Percentiles rank a stretch among this genome's conserved stretches.
Evolutionary conservation across 2,113 vertebrate species (phyloP).

Genomic region (Neodontobutis hainanensis): DNA sequence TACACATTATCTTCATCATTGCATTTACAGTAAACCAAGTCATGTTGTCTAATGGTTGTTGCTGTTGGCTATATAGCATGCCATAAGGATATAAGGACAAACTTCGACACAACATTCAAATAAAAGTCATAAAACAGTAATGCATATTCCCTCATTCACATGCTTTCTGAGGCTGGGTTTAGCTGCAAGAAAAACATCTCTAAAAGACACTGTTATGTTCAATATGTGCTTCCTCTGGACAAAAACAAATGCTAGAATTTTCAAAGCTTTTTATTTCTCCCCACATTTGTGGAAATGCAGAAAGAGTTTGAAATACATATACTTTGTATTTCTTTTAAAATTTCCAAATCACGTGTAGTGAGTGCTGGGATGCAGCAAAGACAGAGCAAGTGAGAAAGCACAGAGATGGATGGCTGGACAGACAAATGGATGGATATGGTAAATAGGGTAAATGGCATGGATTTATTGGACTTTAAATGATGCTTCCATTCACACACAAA

Average conservation of each 20-base stretch:
- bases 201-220: conserved; percentile 45
- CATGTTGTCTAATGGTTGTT: neutral
- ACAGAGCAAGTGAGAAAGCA: conserved; percentile 22
- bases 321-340: no score
- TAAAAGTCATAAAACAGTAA: neutral
- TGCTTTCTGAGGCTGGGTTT: conserved; percentile 7
- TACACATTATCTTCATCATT: no score
- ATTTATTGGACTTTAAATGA: neutral
- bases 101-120: neutral
- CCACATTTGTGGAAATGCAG: no score
- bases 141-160: neutral
- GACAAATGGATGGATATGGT: conserved; percentile 9
- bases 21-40: no score
- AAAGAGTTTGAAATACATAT: no score
- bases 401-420: neutral
- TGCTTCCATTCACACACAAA: no score
- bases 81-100: conserved; percentile 1
- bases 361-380: conserved; percentile 26
- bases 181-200: conserved; percentile 31
- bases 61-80: neutral
- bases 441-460: neutral
- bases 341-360: no score
- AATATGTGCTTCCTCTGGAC: conserved; percentile 45
- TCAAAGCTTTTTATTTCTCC: no score
- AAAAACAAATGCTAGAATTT: conserved; percentile 46